Conservation (phyloP, 1,140 invertebrate species). For the Pachypeltis micranthus region DNA sequence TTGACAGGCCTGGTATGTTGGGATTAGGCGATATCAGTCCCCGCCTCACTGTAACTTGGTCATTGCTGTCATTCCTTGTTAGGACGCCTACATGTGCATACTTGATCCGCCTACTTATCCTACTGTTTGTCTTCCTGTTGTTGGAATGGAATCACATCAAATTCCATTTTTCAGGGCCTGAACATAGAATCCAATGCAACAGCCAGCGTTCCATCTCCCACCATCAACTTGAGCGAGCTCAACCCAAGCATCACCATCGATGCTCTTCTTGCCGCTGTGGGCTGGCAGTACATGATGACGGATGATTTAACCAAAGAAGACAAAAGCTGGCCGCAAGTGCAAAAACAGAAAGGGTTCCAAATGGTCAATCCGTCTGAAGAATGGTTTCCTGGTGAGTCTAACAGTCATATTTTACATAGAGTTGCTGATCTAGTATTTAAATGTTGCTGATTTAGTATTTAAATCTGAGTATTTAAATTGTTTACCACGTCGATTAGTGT, state of each 20-base stretch:
- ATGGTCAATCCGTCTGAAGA: conserved; percentile 74
- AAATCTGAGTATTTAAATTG: no score
- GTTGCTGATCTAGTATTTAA: no score
- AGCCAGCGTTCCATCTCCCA: conserved; percentile 60
- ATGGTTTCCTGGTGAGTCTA: conserved; percentile 71
- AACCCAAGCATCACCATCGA: conserved; percentile 55
- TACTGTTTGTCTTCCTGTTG: no score
- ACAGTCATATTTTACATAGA: no score
- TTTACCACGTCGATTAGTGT: no score
- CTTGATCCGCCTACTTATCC: no score
- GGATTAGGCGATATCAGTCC: no score
- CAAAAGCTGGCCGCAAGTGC: conserved; percentile 49
- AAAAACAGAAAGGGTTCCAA: conserved; percentile 64
- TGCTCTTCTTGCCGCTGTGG: conserved; percentile 55
- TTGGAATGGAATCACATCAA: conserved; percentile 10
- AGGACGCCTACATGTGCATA: no score
- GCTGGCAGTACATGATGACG: conserved; percentile 70
- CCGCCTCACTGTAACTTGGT: no score
- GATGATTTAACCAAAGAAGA: conserved; percentile 50
- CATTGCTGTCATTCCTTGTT: no score
- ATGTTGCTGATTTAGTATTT: no score
- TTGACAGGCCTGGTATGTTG: no score
- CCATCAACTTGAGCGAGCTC: conserved; percentile 53
- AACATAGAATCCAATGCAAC: conserved; percentile 44
- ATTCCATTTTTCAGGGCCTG: neutral